These are phyloP conservation scores for Calonectris borealis DNA, from an alignment of 2,113 vertebrate genomes.

Conservation along the genomic window DNA sequence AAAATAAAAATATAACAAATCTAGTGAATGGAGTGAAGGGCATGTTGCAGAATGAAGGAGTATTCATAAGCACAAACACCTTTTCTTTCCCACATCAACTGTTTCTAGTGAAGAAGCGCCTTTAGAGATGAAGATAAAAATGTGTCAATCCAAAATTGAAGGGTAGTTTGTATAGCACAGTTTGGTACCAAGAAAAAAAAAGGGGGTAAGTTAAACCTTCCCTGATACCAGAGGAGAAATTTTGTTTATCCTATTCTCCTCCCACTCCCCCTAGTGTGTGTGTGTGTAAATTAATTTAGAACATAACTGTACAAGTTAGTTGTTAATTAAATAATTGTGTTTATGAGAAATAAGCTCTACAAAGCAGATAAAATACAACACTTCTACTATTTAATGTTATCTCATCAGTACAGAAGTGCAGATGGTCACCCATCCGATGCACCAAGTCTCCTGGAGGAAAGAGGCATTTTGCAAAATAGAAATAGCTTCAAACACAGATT, in stretches of 20 bases:
- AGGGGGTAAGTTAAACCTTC: background rate
- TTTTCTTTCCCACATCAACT: background rate
- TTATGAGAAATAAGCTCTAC: background rate
- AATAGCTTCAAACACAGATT: background rate
- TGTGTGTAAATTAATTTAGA: background rate
- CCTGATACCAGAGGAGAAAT: background rate
- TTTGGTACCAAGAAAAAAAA: background rate
- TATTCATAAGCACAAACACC: background rate
- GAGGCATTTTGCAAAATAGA: background rate
- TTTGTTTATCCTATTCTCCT: background rate
- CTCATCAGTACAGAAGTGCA: background rate
- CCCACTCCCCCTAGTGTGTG: background rate
- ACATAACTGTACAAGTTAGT: background rate
- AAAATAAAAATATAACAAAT: background rate
- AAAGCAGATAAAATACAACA: background rate
- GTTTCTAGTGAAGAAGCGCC: background rate
- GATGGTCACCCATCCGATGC: background rate
- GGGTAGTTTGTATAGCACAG: background rate
- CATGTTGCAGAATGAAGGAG: background rate
- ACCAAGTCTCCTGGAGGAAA: background rate
- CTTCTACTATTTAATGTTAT: background rate
- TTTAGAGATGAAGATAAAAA: background rate
- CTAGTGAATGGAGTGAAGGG: background rate
- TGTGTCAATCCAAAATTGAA: background rate
- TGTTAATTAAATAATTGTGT: background rate